A percentile compares a stretch with the other conserved stretches of the same genome.
Conservation (phyloP, 2,113 vertebrate species). For the Sardina pilchardus region DNA sequence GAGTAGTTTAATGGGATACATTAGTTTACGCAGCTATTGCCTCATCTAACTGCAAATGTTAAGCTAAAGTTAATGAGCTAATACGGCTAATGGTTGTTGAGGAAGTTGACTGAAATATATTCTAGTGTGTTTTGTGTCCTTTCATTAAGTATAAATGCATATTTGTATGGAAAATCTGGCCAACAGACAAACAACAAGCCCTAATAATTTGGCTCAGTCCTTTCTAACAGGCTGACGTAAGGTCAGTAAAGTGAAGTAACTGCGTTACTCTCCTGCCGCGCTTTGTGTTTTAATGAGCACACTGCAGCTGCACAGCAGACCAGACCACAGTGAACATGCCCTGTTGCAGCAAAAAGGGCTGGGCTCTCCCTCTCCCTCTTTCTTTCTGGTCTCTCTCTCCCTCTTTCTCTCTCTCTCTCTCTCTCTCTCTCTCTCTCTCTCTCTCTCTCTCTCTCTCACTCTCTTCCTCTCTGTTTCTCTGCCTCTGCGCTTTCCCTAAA, state of each 20-base stretch:
- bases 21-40: too few relatives aligned
- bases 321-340: not conserved
- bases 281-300: not conserved
- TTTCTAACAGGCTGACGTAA: too few relatives aligned
- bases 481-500: not conserved
- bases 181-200: too few relatives aligned
- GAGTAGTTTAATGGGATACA: too few relatives aligned
- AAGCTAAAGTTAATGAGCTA: too few relatives aligned
- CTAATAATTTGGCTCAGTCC: too few relatives aligned
- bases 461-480: not conserved
- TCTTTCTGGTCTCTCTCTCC: not conserved
- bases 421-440: not conserved
- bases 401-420: not conserved
- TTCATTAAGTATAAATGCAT: too few relatives aligned
- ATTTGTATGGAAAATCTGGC: too few relatives aligned
- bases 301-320: not conserved
- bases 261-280: not conserved
- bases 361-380: not conserved
- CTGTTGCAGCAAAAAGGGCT: conserved; percentile 1
- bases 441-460: not conserved
- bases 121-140: too few relatives aligned
- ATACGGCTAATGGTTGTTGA: too few relatives aligned
- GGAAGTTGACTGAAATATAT: too few relatives aligned
- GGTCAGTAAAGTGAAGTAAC: not conserved
- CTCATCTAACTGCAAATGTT: too few relatives aligned